Conservation (phyloP, 1,140 invertebrate species). For the Trinorchestia longiramus region DNA sequence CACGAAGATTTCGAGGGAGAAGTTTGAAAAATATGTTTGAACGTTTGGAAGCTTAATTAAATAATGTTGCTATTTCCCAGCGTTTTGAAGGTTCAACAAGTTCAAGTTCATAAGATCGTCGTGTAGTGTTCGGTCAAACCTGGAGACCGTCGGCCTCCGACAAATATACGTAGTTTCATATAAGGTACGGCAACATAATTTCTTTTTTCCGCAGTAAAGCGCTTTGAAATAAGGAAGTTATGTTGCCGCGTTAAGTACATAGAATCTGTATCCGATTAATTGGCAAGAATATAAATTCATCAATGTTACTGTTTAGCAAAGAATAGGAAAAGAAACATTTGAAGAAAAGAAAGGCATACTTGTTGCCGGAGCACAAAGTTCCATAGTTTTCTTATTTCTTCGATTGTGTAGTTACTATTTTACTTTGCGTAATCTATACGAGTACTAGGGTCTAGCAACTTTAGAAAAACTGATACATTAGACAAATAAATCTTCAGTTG, state of each 20-base stretch:
- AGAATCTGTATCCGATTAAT: not conserved
- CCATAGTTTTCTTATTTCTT: not conserved
- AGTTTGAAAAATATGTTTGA: too few species aligned
- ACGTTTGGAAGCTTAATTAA: too few species aligned
- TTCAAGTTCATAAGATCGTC: not conserved
- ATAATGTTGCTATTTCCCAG: too few species aligned
- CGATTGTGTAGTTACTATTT: not conserved
- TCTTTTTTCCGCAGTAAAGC: too few species aligned
- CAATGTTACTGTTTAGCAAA: not conserved
- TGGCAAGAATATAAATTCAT: not conserved
- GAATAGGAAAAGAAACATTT: not conserved
- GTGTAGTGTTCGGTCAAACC: not conserved
- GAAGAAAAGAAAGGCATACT: not conserved
- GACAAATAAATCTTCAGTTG: too few species aligned
- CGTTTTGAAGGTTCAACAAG: not conserved
- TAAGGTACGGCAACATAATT: too few species aligned
- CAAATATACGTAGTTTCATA: too few species aligned
- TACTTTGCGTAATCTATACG: not conserved
- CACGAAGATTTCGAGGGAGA: too few species aligned
- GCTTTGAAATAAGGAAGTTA: too few species aligned
- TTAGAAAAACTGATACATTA: not conserved
- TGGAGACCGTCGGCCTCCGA: not conserved
- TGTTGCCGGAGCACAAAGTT: not conserved
- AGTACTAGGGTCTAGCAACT: not conserved
- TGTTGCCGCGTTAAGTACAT: not conserved